Conservation (phyloP, 2,797 vertebrate genomes). For the Prionace glauca region DNA sequence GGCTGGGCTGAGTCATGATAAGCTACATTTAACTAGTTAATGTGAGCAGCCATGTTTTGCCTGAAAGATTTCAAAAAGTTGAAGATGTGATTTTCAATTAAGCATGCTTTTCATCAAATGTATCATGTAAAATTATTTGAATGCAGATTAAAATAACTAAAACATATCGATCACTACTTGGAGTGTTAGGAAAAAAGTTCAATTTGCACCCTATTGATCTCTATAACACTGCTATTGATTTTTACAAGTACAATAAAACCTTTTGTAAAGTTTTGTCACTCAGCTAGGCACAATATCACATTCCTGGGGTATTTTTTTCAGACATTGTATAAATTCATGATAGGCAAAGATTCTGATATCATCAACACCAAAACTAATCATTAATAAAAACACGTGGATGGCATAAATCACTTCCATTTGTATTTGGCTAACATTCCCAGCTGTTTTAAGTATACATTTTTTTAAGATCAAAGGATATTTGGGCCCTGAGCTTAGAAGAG, state of each 20-base stretch:
- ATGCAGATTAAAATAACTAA: background rate
- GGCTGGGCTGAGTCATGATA: background rate
- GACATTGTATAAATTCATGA: background rate
- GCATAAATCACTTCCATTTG: no score
- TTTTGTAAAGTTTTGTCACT: background rate
- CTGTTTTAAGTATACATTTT: background rate
- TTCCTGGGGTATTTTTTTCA: background rate
- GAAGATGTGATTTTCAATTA: background rate
- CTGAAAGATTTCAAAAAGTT: background rate
- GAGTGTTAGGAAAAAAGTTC: background rate
- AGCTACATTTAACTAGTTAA: background rate
- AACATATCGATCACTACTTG: background rate
- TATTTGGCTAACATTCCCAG: background rate
- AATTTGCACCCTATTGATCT: background rate
- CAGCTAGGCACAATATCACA: background rate
- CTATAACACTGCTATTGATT: background rate
- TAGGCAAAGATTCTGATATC: background rate
- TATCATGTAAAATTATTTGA: background rate
- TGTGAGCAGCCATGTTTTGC: background rate
- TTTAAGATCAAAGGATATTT: background rate
- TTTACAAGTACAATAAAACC: background rate
- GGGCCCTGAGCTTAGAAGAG: background rate
- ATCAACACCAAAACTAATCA: background rate
- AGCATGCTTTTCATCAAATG: background rate
- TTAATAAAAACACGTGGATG: background rate